Conservation (phyloP, 2,888 invertebrate genomes). For the Bruchidius siliquastri region DNA sequence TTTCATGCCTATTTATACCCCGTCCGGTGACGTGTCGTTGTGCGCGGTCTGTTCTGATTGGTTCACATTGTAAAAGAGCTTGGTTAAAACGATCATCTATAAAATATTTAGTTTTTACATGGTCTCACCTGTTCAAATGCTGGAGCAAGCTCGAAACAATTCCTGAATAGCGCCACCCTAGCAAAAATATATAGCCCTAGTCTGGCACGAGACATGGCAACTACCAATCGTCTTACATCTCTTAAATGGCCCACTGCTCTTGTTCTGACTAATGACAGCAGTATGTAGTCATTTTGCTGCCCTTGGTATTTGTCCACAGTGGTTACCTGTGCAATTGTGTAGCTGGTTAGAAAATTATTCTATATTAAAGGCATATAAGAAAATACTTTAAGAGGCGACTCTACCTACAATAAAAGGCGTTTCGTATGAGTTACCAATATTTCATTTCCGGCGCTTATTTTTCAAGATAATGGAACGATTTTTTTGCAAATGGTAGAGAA, state of each 20-base stretch:
- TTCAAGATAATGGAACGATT: no score
- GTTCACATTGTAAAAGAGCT: no score
- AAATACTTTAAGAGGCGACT: no score
- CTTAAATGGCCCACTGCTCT: slow-evolving; percentile 96
- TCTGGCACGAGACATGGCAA: slow-evolving; percentile 96
- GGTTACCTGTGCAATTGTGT: slow-evolving; percentile 58
- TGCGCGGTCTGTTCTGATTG: no score
- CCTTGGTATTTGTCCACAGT: slow-evolving; percentile 99
- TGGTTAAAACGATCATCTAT: not conserved
- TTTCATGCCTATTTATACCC: no score
- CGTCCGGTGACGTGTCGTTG: no score
- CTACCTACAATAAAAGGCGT: no score
- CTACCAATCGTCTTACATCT: slow-evolving; percentile 92
- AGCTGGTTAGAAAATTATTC: not conserved
- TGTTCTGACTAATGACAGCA: slow-evolving; percentile 93
- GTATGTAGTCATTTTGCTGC: slow-evolving; percentile 97
- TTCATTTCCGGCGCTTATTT: no score
- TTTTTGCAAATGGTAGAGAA: no score
- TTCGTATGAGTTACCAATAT: no score
- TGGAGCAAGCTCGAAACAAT: slow-evolving; percentile 95
- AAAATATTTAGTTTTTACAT: no score
- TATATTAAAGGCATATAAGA: no score
- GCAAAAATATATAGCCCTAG: slow-evolving; percentile 96
- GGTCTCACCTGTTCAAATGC: slow-evolving; percentile 79
- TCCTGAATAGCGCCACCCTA: slow-evolving; percentile 84